Conservation (phyloP, 2,113 vertebrate genomes). For the Himantopus leucocephalus region DNA sequence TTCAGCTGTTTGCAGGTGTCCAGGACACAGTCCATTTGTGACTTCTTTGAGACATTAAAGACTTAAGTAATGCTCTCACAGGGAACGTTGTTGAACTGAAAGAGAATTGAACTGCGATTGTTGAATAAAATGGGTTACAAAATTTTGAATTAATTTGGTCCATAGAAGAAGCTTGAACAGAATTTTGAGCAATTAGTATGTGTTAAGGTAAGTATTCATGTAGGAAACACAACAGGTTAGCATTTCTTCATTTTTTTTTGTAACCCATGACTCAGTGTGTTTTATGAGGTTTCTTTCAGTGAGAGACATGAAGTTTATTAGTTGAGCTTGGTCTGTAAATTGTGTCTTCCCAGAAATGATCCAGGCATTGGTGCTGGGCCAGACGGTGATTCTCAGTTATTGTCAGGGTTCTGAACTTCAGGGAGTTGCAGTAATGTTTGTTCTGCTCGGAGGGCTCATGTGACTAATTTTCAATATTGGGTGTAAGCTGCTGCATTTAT, state of each 20-base stretch:
- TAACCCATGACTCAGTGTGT: background rate
- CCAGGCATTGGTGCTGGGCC: background rate
- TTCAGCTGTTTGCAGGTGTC: background rate
- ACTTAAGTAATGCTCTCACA: background rate
- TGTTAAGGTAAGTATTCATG: background rate
- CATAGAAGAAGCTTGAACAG: background rate
- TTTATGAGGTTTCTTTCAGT: background rate
- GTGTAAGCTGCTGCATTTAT: background rate
- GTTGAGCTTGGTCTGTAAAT: background rate
- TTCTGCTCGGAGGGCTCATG: background rate
- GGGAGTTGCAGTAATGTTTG: background rate
- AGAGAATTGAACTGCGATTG: rapidly evolving
- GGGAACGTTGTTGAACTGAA: background rate
- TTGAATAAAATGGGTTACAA: background rate
- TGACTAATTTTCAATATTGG: background rate
- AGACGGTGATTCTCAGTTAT: background rate
- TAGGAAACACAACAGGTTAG: background rate
- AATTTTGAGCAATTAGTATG: background rate
- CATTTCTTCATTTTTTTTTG: background rate
- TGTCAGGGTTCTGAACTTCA: background rate
- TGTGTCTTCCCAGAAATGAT: background rate
- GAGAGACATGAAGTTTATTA: background rate
- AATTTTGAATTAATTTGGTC: background rate
- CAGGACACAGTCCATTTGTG: background rate
- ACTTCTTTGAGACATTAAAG: background rate